These are phyloP conservation scores for Asarcornis scutulata DNA, from an alignment of 2,113 vertebrate species.

Conservation along the genomic window DNA sequence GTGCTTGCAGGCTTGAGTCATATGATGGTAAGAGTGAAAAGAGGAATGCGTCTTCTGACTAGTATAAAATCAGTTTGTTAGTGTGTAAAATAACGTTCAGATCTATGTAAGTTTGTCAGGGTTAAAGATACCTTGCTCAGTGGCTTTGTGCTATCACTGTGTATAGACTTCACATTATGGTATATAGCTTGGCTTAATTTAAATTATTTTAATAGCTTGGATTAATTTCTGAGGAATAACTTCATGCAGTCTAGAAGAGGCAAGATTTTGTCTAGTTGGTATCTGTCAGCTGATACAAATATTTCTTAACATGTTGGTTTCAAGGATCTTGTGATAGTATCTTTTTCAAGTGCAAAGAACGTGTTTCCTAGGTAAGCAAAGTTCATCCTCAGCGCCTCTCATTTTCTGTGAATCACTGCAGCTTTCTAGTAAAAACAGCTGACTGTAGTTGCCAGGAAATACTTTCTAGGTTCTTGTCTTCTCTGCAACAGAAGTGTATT, in stretches of 20 bases:
- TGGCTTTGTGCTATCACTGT: rapidly evolving
- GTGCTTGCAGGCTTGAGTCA: background rate
- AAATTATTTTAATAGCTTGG: background rate
- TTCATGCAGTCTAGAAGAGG: background rate
- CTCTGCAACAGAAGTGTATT: background rate
- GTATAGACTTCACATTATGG: background rate
- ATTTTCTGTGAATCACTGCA: background rate
- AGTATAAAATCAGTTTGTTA: background rate
- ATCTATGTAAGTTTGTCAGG: background rate
- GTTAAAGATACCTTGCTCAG: background rate
- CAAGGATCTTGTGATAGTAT: background rate
- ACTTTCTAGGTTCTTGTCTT: background rate
- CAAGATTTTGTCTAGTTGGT: background rate
- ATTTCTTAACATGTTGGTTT: background rate
- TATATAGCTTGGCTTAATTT: background rate
- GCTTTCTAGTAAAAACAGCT: background rate
- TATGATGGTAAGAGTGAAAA: background rate
- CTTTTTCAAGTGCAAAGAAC: background rate
- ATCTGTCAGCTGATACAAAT: background rate
- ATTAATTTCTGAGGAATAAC: background rate
- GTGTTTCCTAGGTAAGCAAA: background rate
- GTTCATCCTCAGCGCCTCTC: background rate
- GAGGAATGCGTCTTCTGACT: background rate
- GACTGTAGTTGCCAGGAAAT: background rate
- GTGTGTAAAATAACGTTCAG: background rate